Conservation (phyloP, 2,888 invertebrate species). For the Xanthorhoe spadicearia region DNA sequence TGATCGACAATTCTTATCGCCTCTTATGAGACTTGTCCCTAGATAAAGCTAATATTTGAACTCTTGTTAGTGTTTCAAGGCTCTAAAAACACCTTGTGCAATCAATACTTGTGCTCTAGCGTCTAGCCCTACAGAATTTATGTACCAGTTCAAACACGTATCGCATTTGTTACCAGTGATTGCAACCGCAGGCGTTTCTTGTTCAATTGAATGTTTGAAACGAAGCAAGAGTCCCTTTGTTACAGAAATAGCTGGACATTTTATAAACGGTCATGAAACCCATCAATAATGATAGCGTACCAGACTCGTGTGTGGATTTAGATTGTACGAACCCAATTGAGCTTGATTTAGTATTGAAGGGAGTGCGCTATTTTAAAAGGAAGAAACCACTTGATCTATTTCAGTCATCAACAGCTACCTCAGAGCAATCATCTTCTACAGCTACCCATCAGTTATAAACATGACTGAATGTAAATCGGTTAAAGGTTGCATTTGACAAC, state of each 20-base stretch:
- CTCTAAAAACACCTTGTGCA: background rate
- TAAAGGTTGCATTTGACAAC: background rate
- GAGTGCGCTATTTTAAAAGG: constrained; percentile 12
- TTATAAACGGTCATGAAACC: constrained; percentile 5
- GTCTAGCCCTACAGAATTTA: constrained; percentile 3
- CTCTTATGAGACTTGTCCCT: background rate
- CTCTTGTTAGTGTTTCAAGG: background rate
- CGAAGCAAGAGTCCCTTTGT: constrained; percentile 17
- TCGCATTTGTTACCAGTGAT: constrained; percentile 9
- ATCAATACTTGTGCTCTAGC: background rate
- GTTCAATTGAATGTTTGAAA: constrained; percentile 12
- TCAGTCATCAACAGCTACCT: too few species aligned
- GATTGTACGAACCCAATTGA: constrained; percentile 8
- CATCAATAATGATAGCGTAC: background rate
- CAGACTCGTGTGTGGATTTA: background rate
- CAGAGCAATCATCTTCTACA: too few species aligned
- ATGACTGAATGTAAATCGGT: background rate
- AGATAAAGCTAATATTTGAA: background rate
- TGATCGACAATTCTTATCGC: background rate
- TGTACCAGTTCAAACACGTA: constrained; percentile 16
- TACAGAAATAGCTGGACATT: constrained; percentile 12
- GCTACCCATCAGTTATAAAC: background rate
- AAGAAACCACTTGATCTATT: constrained; percentile 24
- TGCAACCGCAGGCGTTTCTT: constrained; percentile 5
- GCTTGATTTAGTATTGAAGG: constrained; percentile 13